Conservation (phyloP, 2,113 vertebrate species). For the Oxygymnocypris stewartii region DNA sequence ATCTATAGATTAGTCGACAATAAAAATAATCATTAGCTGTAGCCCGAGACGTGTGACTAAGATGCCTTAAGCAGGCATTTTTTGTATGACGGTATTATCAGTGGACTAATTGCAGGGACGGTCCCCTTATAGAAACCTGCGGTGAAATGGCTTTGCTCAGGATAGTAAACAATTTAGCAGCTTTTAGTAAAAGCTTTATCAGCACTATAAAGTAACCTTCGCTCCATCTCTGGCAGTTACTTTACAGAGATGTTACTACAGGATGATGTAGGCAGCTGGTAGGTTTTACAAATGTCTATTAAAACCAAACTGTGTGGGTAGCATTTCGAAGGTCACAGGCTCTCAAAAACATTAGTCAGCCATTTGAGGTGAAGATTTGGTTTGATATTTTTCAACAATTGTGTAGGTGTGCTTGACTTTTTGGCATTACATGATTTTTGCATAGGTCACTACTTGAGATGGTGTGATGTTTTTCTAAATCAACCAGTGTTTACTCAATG, state of each 20-base stretch:
- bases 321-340: slow-evolving; percentile 31
- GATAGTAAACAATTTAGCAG: neutral
- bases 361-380: neutral
- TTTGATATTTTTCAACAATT: neutral
- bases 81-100: neutral
- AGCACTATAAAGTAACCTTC: neutral
- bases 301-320: slow-evolving; percentile 23
- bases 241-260: neutral
- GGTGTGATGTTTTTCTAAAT: neutral
- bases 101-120: neutral
- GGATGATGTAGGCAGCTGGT: slow-evolving; percentile 11
- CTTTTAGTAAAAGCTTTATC: neutral
- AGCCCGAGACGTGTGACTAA: neutral
- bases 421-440: neutral
- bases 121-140: neutral
- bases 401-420: slow-evolving; percentile 7
- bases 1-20: too few relatives aligned
- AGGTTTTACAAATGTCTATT: neutral
- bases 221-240: neutral
- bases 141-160: neutral
- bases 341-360: slow-evolving; percentile 33
- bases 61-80: neutral
- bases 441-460: neutral
- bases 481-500: neutral
- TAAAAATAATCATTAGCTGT: too few relatives aligned